Conservation (phyloP, 2,797 vertebrate species). For the Aselliscus stoliczkanus region DNA sequence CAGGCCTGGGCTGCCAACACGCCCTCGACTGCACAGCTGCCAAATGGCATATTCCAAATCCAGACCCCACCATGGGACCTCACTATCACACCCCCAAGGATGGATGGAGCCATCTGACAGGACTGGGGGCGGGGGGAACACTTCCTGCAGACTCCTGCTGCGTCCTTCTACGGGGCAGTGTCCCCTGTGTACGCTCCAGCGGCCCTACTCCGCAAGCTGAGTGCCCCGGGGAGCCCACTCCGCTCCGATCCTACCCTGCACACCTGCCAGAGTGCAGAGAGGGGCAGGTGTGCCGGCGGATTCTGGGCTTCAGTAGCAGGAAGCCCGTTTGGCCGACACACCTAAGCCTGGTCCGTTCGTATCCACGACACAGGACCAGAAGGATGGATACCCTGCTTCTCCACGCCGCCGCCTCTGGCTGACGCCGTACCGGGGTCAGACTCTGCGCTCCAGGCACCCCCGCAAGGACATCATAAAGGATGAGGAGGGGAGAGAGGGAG, state of each 20-base stretch:
- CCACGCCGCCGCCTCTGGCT: not conserved
- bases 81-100: not conserved
- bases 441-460: not conserved
- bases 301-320: rapidly evolving
- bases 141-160: too few relatives aligned
- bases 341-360: not conserved
- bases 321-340: rapidly evolving
- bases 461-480: not conserved
- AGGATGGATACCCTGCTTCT: rapidly evolving
- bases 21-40: not conserved
- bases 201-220: too few relatives aligned
- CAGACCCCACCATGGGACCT: not conserved
- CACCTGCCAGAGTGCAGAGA: rapidly evolving
- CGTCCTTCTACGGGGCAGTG: not conserved
- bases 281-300: rapidly evolving
- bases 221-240: not conserved
- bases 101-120: not conserved
- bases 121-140: too few relatives aligned
- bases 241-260: too few relatives aligned
- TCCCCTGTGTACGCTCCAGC: rapidly evolving
- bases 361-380: rapidly evolving
- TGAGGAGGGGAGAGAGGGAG: rapidly evolving
- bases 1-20: not conserved
- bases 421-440: rapidly evolving
- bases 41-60: not conserved